Evolutionary conservation across 1,140 invertebrate genomes (phyloP).

Genomic region (Achatina immaculata): DNA sequence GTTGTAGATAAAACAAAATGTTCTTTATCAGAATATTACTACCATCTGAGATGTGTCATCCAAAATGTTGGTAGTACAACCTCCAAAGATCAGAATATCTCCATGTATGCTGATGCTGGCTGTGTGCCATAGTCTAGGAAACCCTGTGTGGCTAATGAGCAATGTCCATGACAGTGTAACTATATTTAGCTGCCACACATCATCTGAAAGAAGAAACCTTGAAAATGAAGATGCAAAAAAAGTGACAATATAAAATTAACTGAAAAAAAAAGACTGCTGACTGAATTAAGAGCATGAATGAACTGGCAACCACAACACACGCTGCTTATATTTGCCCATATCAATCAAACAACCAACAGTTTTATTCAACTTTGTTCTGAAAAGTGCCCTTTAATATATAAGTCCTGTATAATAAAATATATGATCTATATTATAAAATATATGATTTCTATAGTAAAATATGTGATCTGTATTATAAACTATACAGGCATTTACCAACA

Average conservation of each 20-base stretch:
- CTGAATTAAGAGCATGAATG: not conserved
- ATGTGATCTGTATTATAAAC: too few species aligned
- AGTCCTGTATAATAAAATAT: too few species aligned
- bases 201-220: slow-evolving; percentile 10
- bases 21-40: not conserved
- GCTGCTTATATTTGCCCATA: not conserved
- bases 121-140: slow-evolving; percentile 30
- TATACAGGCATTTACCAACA: too few species aligned
- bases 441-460: too few species aligned
- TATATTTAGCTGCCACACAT: slow-evolving; percentile 25
- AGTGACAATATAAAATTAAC: not conserved
- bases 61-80: slow-evolving; percentile 13
- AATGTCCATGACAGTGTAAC: slow-evolving; percentile 12
- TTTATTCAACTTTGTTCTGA: too few species aligned
- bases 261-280: not conserved
- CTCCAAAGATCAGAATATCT: slow-evolving; percentile 29
- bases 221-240: not conserved
- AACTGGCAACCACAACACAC: not conserved
- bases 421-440: too few species aligned
- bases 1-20: too few species aligned
- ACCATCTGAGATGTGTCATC: not conserved
- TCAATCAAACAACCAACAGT: too few species aligned
- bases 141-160: not conserved
- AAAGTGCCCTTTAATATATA: too few species aligned
- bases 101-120: slow-evolving; percentile 4